These are phyloP conservation scores for Gymnarchus niloticus DNA, from an alignment of 2,113 vertebrate genomes.

Conservation along the genomic window DNA sequence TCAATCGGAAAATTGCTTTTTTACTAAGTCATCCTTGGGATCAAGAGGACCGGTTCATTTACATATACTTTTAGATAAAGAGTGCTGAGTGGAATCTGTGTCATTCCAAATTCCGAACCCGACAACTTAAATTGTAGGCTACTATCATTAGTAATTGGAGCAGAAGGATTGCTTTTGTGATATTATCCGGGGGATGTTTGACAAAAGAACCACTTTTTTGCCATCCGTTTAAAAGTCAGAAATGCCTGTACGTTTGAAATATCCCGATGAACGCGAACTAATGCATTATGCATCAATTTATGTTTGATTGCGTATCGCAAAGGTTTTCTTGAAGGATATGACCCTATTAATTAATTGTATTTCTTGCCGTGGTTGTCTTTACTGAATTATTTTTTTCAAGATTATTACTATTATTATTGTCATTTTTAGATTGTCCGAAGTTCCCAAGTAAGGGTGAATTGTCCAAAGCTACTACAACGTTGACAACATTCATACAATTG, in stretches of 20 bases:
- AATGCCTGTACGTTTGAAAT: too few species aligned
- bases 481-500: not conserved
- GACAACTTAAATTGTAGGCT: not conserved
- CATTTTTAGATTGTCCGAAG: not conserved
- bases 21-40: not conserved
- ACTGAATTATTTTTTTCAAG: not conserved
- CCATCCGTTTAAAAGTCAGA: not conserved
- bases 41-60: slow-evolving; percentile 5
- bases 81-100: not conserved
- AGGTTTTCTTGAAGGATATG: not conserved
- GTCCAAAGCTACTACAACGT: not conserved
- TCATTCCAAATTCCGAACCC: not conserved
- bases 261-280: too few species aligned
- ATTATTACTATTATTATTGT: too few species aligned
- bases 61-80: not conserved
- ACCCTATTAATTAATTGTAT: not conserved
- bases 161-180: not conserved
- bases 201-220: not conserved
- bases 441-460: not conserved
- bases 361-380: not conserved
- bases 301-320: not conserved
- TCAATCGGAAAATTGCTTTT: not conserved
- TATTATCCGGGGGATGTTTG: not conserved
- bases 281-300: too few species aligned
- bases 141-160: not conserved